Base-by-base conservation (phyloP, 2,888 invertebrate genomes). In the Netelia melanura region DNA sequence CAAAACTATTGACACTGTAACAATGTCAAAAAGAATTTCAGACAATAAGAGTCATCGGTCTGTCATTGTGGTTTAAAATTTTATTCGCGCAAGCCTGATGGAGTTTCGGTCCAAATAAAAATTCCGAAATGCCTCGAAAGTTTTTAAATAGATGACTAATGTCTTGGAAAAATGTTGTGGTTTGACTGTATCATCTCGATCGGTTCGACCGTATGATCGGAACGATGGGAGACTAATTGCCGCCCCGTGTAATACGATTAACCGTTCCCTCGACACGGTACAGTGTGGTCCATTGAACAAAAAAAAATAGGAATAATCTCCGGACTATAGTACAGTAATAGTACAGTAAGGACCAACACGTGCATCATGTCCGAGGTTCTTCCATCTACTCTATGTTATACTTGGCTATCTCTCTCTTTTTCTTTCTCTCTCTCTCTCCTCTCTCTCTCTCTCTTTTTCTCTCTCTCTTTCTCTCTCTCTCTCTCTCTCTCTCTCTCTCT, bases 211-310 rank as follows among this genome's bases (percentile, higher is more conserved):
- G 44, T 67, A 52, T 25, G 11, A 38, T 56, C 56, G 82, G 75
- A 87, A 67, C 64, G 43, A 82, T 82, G 87, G 88, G 87, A 87
- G 88, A 90, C 89, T 90, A 91, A 91, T 91, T 91, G 90, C 89
- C 88, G 86, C 86, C 88, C 82, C 91, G 90, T 90, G 89, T 91
- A 89, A 90, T 88, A 89, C 91, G 90, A 91, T 91, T 91, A 90
- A 91, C 90, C 88, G 89, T 89, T 89, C 88, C 74, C 48, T 65
- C 79, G 70, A 70, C 30, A 62, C 43, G 52, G 67, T 17, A 72
- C 43, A 71, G 58, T 30, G 48, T 48, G 61, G 14, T 48, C 11
- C 10, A 48, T 1, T 10, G 14, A 48, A 48, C 10, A 1, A 48
- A 48, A 48, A 48, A 48, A 48, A 48, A 48, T 48, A 3, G 14